Conservation (phyloP, 2,888 invertebrate species). For the Listrodromus nycthemerus region DNA sequence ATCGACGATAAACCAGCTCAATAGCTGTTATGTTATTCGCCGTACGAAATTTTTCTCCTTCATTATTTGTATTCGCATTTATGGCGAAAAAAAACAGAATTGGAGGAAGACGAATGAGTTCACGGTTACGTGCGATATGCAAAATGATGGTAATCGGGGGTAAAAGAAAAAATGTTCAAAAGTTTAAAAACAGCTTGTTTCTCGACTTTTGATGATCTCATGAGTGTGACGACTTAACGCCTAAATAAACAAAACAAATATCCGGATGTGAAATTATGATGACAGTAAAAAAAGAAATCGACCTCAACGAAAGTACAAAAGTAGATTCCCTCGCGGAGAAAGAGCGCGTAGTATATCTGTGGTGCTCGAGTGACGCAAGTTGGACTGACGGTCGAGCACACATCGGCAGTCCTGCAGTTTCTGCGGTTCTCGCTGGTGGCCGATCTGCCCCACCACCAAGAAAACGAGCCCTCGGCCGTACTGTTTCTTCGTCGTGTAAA, state of each 20-base stretch:
- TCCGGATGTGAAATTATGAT: background rate
- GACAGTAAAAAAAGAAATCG: background rate
- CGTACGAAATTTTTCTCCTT: no score
- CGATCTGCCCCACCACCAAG: background rate
- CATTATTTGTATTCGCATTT: no score
- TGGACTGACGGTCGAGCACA: conserved; percentile 46
- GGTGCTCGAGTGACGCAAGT: conserved; percentile 61
- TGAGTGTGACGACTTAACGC: no score
- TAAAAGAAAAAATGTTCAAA: no score
- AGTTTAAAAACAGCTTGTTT: no score
- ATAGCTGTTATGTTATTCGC: no score
- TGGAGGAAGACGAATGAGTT: no score
- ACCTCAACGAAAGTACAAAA: background rate
- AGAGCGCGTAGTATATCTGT: conserved; percentile 28
- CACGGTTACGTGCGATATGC: no score
- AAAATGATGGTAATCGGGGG: no score
- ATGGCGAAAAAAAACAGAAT: no score
- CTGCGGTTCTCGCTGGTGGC: conserved; percentile 12
- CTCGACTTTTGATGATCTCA: no score
- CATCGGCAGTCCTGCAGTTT: conserved; percentile 17
- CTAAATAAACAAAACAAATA: background rate
- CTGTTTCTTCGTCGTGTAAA: background rate
- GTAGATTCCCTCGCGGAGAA: background rate
- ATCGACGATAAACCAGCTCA: no score
- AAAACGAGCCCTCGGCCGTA: conserved; percentile 1